Conservation (phyloP, 2,888 invertebrate genomes). For the Cephus pygmeus region DNA sequence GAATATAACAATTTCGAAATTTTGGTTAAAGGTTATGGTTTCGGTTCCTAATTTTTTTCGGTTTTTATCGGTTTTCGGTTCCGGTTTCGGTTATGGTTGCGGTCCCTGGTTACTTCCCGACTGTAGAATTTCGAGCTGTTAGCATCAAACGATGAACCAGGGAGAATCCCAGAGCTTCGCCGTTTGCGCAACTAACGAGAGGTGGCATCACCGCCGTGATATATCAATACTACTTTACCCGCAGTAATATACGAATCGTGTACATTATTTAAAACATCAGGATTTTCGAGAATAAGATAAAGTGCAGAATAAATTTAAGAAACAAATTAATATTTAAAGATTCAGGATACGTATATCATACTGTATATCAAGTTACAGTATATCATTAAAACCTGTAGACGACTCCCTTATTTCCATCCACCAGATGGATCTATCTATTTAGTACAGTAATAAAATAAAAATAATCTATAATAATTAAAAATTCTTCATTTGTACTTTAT, state of each 20-base stretch:
- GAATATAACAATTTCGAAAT: too few relatives aligned
- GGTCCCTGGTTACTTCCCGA: not conserved
- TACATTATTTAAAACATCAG: not conserved
- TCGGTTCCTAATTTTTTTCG: too few relatives aligned
- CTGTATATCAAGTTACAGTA: not conserved
- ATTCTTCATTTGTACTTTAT: slow-evolving; percentile 17
- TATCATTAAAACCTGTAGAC: not conserved
- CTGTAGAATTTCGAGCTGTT: not conserved
- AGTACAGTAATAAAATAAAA: not conserved
- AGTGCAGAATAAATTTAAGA: not conserved
- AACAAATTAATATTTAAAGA: not conserved
- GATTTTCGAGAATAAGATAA: not conserved
- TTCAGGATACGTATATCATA: too few relatives aligned
- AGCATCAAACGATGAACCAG: not conserved
- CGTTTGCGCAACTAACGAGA: not conserved
- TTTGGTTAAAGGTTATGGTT: too few relatives aligned
- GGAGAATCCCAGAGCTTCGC: not conserved
- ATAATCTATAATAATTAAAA: not conserved
- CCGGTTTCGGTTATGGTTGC: too few relatives aligned
- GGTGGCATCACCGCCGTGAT: not conserved
- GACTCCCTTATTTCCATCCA: not conserved
- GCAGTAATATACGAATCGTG: not conserved
- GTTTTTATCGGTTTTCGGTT: too few relatives aligned
- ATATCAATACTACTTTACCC: not conserved
- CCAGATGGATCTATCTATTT: not conserved